A percentile compares a stretch with the other conserved stretches of the same genome.
Evolutionary conservation across 2,888 invertebrate genomes (phyloP).

Genomic region (Rhimphoctona megacephalus): DNA sequence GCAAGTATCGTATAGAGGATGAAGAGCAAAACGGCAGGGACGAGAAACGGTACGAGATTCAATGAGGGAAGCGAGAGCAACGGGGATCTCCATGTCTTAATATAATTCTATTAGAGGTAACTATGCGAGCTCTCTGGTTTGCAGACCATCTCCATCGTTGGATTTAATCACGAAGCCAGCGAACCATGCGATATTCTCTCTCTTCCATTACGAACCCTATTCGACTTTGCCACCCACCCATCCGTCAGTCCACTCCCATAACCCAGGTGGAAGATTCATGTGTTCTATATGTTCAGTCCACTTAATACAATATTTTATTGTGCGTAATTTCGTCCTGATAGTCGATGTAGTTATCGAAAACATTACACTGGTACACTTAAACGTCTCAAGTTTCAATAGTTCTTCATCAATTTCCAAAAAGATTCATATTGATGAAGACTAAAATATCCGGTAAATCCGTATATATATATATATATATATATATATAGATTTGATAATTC

Average conservation of each 20-base stretch:
- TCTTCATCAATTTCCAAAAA: not conserved
- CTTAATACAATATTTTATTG: slow-evolving; percentile 27
- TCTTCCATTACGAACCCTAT: slow-evolving; percentile 69
- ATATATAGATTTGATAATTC: not conserved
- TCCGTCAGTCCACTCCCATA: slow-evolving; percentile 42
- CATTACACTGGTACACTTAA: not conserved
- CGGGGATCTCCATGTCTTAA: slow-evolving; percentile 81
- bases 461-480: too few species aligned
- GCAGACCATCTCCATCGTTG: slow-evolving; percentile 79
- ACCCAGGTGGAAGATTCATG: slow-evolving; percentile 61
- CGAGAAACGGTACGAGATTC: slow-evolving; percentile 58
- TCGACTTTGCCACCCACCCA: slow-evolving; percentile 52
- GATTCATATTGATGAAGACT: not conserved
- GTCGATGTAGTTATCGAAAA: not conserved
- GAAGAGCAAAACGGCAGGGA: slow-evolving; percentile 54
- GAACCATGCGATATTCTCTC: slow-evolving; percentile 81
- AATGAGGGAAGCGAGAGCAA: slow-evolving; percentile 84
- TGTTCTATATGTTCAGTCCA: slow-evolving; percentile 44
- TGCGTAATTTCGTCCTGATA: not conserved
- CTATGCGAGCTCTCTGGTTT: slow-evolving; percentile 81
- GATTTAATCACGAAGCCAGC: slow-evolving; percentile 84
- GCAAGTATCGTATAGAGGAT: slow-evolving; percentile 39
- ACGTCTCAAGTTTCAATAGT: not conserved
- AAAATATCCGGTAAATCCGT: not conserved
- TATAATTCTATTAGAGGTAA: slow-evolving; percentile 85